These are phyloP conservation scores for Hypotaenidia okinawae DNA, from an alignment of 2,797 vertebrate genomes.

Conservation along the genomic window DNA sequence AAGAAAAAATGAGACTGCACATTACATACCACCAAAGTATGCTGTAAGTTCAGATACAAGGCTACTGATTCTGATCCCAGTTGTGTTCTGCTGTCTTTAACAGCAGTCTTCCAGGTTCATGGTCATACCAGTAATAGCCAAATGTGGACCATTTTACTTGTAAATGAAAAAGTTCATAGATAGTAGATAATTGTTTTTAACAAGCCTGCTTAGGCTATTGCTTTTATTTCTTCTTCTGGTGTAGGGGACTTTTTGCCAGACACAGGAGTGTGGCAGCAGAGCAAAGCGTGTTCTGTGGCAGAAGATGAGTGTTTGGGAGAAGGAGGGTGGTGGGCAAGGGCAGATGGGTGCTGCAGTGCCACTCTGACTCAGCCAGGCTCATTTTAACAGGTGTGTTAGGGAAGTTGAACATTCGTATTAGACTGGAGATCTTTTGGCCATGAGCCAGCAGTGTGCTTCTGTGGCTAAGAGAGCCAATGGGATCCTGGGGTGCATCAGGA, in stretches of 20 bases:
- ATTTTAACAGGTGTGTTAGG: background rate
- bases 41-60: background rate
- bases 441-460: no score
- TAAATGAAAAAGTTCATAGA: background rate
- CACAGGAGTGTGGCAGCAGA: background rate
- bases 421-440: background rate
- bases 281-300: background rate
- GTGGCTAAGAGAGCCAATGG: no score
- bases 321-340: background rate
- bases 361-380: background rate
- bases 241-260: background rate
- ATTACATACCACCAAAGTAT: background rate
- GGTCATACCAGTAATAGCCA: background rate
- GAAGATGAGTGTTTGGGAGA: background rate
- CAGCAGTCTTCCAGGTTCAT: background rate
- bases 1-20: background rate
- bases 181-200: background rate
- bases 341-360: background rate
- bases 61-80: background rate
- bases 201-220: background rate
- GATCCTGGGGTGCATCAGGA: no score
- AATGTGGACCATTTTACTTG: background rate
- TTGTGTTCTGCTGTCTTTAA: background rate
- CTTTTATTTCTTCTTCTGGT: background rate
- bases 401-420: background rate